Evolutionary conservation across 2,888 invertebrate species (phyloP).

Genomic region (Stictocephala bisonia): DNA sequence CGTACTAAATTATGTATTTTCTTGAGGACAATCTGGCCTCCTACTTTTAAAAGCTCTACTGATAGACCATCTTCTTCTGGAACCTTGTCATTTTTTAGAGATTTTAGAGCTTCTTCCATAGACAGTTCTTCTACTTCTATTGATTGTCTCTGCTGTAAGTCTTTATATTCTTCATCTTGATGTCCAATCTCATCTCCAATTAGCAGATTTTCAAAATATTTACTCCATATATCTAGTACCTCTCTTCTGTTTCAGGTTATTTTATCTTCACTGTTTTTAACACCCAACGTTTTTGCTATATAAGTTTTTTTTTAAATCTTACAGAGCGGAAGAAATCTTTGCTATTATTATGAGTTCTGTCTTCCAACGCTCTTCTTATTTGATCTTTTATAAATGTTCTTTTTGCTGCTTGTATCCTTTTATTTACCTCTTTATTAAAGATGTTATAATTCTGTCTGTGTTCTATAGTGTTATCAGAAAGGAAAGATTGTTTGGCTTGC

Average conservation of each 20-base stretch:
- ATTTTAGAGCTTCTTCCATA: conserved; percentile 33
- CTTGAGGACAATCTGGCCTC: conserved; percentile 11
- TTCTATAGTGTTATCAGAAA: background rate
- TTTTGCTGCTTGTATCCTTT: background rate
- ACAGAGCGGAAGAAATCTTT: background rate
- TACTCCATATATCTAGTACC: conserved; percentile 24
- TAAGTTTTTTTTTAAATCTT: background rate
- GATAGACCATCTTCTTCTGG: conserved; percentile 40
- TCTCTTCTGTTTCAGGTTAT: background rate
- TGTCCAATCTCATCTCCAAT: conserved; percentile 33
- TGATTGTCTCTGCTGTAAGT: background rate
- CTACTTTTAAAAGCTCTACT: conserved; percentile 33
- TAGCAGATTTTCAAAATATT: conserved; percentile 42
- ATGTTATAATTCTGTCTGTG: background rate
- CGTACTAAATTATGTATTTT: conserved; percentile 33
- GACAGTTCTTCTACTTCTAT: conserved; percentile 10
- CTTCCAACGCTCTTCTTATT: background rate
- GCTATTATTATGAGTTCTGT: background rate
- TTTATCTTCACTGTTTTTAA: conserved; percentile 11
- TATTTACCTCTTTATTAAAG: background rate
- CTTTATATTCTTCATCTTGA: background rate
- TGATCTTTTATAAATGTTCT: too few relatives aligned
- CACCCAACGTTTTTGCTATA: conserved; percentile 13
- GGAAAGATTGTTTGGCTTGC: too few relatives aligned
- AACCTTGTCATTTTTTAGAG: conserved; percentile 43